These are phyloP conservation scores for Zaprionus ghesquierei DNA, from an alignment of 1,140 invertebrate species.

Conservation along the genomic window DNA sequence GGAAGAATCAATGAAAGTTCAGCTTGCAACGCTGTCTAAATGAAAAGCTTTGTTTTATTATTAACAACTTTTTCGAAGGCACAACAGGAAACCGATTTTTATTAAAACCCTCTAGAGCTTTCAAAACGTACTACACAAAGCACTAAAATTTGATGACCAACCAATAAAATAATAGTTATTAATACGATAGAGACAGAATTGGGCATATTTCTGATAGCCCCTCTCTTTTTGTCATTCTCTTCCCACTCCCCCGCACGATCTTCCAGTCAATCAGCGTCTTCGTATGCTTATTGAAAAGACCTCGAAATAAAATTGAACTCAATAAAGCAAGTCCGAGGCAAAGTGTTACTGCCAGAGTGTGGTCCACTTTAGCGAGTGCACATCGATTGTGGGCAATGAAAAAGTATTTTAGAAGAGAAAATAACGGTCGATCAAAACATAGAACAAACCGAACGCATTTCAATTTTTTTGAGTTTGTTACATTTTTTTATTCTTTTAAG, in stretches of 20 bases:
- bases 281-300: conserved; percentile 75
- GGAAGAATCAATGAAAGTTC: neutral
- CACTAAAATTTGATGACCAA: conserved; percentile 46
- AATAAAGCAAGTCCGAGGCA: conserved; percentile 54
- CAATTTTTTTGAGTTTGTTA: no score
- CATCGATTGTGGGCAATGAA: conserved; percentile 56
- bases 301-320: conserved; percentile 76
- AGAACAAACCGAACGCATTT: neutral
- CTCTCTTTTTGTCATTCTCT: neutral
- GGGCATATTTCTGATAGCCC: conserved; percentile 37
- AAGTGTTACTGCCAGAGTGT: conserved; percentile 18
- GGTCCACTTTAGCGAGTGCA: conserved; percentile 38
- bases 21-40: conserved; percentile 20
- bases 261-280: conserved; percentile 43
- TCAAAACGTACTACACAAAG: conserved; percentile 19
- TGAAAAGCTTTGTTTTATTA: conserved; percentile 54
- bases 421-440: neutral
- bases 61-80: conserved; percentile 33
- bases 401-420: neutral
- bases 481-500: neutral
- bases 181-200: conserved; percentile 30
- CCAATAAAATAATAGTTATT: conserved; percentile 66
- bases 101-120: conserved; percentile 13
- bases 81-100: conserved; percentile 50
- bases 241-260: neutral